These are phyloP conservation scores for Neria commutata DNA, from an alignment of 2,888 invertebrate genomes.

Conservation along the genomic window DNA sequence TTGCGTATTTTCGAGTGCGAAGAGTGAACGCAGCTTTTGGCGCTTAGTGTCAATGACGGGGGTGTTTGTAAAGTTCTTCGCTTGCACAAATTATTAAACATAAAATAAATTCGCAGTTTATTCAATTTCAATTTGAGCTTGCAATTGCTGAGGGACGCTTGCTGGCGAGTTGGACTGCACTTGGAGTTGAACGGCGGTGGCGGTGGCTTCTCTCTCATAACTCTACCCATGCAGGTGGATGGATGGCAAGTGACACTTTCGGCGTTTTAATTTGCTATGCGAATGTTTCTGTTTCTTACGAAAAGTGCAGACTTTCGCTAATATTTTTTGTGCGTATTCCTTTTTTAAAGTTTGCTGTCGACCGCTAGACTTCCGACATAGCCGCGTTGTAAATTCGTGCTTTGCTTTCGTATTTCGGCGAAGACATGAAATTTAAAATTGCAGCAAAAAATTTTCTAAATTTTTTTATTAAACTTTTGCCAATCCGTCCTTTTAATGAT, in stretches of 20 bases:
- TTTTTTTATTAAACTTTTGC: too few species aligned
- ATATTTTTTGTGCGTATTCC: neutral
- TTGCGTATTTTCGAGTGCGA: too few species aligned
- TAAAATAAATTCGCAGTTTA: constrained; percentile 55
- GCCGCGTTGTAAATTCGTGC: constrained; percentile 9
- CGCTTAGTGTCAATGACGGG: constrained; percentile 42
- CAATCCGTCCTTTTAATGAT: too few species aligned
- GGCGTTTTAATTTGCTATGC: neutral
- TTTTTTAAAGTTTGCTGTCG: neutral
- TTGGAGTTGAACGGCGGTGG: constrained; percentile 35
- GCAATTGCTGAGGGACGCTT: constrained; percentile 25
- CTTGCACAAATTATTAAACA: constrained; percentile 57
- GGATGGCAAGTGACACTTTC: neutral
- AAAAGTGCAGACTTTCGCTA: neutral
- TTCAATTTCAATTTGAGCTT: constrained; percentile 45
- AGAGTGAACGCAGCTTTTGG: neutral
- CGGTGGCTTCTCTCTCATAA: constrained; percentile 53
- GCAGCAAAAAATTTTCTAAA: neutral
- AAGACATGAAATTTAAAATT: neutral
- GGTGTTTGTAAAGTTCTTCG: constrained; percentile 50
- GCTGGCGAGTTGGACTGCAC: constrained; percentile 37
- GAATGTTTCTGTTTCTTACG: neutral
- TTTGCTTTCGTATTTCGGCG: neutral
- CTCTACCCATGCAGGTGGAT: constrained; percentile 50
- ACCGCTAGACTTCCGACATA: constrained; percentile 32